Base-by-base conservation (phyloP, 2,797 vertebrate species). In the Eulemur rubriventer region DNA sequence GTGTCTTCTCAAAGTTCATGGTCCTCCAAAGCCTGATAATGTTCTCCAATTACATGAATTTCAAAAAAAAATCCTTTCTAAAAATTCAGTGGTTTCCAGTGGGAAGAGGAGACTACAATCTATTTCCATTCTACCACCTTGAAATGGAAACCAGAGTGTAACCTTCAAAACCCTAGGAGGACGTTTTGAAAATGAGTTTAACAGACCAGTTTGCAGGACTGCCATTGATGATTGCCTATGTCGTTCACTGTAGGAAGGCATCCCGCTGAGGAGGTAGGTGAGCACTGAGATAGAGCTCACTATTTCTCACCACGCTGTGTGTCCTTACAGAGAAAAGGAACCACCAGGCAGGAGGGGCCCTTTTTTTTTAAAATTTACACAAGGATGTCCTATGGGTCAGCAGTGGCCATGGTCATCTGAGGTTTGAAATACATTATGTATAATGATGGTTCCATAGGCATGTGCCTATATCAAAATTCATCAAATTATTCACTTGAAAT, bases 161-260 rank as follows among this genome's bases (percentile, higher is more conserved):
- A 67, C 61, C 59, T 96, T 94, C 24, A 67, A 82, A 80, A 70
- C 9, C 10, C 38, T 41, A 35, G 22, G 57, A 75, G 16, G 43
- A 85, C 57, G 17, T 90, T 96, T 95, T 86, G 57, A 94, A 92
- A 89, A 48, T 85, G 35, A 94, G 20, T 84, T 94, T 90, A 50
- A 33, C 28, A 80, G 67, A n/a, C 35, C 24, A 67, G 48, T 92
- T 89, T 91, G 67, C 14, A 50, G 61, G 67, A 67, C 65, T 63
- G 26, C 59, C 59, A 43, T 85, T 87, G 83, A 46, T 81, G 59
- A 65, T 43, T 16, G 22, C 41, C 7, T 88, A 17, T 41, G 20
- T n/a, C 79, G 26, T 92, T 83, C 57, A 13, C 28, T 30, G 13
- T 69, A 41, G 35, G n/a, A 95, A 85, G 75, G 30, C 33, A 69